These are phyloP conservation scores for Microtus montanus DNA, from an alignment of 2,113 vertebrate genomes.

Conservation along the genomic window DNA sequence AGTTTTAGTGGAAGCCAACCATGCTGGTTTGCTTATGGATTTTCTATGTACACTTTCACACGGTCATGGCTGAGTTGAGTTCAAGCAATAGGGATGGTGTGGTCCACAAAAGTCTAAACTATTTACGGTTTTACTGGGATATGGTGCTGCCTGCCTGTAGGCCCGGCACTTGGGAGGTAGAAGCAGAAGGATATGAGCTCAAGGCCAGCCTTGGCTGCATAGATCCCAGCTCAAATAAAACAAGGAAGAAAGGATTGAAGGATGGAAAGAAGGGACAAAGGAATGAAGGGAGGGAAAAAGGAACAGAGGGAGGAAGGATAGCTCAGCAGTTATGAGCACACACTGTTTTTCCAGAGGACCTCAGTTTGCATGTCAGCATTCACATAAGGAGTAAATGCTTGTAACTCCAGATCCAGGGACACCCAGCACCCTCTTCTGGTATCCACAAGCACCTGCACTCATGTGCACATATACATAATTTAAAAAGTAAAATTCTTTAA, in stretches of 20 bases:
- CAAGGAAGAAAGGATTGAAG: no score
- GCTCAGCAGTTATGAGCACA: background rate
- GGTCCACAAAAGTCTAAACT: background rate
- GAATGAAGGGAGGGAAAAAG: fast-evolving
- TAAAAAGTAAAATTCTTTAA: background rate
- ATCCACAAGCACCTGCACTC: background rate
- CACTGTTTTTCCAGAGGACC: background rate
- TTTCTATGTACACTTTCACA: background rate
- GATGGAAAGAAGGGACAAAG: background rate
- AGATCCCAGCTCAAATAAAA: background rate
- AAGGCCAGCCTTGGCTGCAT: background rate
- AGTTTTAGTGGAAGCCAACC: conserved; percentile 46
- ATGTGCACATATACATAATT: no score
- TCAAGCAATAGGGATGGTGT: background rate
- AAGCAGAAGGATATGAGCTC: background rate
- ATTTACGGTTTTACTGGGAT: background rate
- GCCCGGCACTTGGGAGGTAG: background rate
- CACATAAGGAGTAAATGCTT: background rate
- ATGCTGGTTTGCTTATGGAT: background rate
- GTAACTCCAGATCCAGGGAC: no score
- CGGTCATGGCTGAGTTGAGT: background rate
- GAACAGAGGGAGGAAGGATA: fast-evolving
- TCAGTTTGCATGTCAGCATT: background rate
- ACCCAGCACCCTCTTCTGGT: background rate
- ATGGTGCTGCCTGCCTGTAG: background rate